phyloP scores from a whole-genome alignment of 2,888 invertebrate species.

The Dasypogon diadema region DNA sequence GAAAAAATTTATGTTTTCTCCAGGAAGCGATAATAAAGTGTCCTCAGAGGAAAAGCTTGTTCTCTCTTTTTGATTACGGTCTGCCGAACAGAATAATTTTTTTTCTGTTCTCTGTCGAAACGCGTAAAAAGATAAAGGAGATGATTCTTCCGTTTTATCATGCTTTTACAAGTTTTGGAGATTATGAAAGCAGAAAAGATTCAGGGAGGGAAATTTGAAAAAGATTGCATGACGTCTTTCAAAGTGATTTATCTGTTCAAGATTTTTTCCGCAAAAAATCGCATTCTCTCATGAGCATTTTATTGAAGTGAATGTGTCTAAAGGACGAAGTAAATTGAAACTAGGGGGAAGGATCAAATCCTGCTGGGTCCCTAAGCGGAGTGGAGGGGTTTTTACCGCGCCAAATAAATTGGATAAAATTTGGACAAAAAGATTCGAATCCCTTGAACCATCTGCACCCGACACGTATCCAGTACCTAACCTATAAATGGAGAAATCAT shows the following conservation, averaged over 20 bases:
- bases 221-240: conserved; percentile 33
- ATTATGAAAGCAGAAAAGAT: conserved; percentile 36
- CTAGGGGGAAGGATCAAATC: background rate
- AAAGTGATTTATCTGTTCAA: conserved; percentile 34
- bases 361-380: background rate
- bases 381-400: background rate
- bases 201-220: conserved; percentile 36
- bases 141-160: conserved; percentile 5
- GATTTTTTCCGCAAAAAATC: conserved; percentile 18
- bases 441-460: background rate
- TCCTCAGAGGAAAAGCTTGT: conserved; percentile 16
- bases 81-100: conserved; percentile 45
- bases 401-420: conserved; percentile 18
- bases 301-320: conserved; percentile 6
- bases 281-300: background rate
- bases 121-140: conserved; percentile 30
- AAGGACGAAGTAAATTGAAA: conserved; percentile 29
- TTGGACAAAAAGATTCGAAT: conserved; percentile 13
- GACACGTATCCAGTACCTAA: conserved; percentile 14
- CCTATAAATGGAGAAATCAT: conserved; percentile 27
- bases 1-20: conserved; percentile 29
- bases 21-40: conserved; percentile 40
- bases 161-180: conserved; percentile 26
- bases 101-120: background rate
- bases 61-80: conserved; percentile 35